Base-by-base conservation (phyloP, 2,888 invertebrate species). In the Mallateleia sp. region DNA sequence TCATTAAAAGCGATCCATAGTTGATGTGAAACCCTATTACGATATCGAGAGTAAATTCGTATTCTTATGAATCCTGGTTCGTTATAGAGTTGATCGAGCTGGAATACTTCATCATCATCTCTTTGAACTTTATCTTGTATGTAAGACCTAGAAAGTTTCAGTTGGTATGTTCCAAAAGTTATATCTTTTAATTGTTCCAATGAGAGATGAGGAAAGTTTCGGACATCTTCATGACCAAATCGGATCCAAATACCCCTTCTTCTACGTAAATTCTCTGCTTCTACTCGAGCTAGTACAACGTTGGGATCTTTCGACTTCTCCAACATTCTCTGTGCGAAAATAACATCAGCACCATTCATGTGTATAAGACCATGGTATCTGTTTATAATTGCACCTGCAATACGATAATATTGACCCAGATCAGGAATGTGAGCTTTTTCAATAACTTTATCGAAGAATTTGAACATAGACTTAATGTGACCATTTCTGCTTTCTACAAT, bases 401-500 rank as follows among this genome's bases (percentile, higher is more conserved):
- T 32, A 32, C 8, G 32, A 6, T 32, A 32, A 32, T 32, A 32
- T 32, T 8, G 1, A 24, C 24, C 4, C 28, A 28, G 1, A n/a
- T n/a, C n/a, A n/a, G n/a, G n/a, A n/a, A n/a, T n/a, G n/a, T n/a
- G n/a, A n/a, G n/a, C n/a, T n/a, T n/a, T n/a, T n/a, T n/a, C n/a
- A n/a, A n/a, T n/a, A n/a, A n/a, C n/a, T n/a, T n/a, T n/a, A n/a
- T 32, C 15, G 20, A 66, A 56, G 18, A 66, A 66, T 28, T 77
- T 66, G n/a, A 50, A 50, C 3, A 50, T 50, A 2, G 38, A 42
- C 11, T 56, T 42, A 14, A 81, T 6, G 24, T 81, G 81, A 14
- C 74, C 74, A 52, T 82, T 82, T 54, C 82, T 66, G 1, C 15
- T 38, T 62, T 83, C 62, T 0, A 83, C 69, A 9, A 83, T 18